Base-by-base conservation (phyloP, 2,888 invertebrate genomes). In the Euzetes globulus region DNA sequence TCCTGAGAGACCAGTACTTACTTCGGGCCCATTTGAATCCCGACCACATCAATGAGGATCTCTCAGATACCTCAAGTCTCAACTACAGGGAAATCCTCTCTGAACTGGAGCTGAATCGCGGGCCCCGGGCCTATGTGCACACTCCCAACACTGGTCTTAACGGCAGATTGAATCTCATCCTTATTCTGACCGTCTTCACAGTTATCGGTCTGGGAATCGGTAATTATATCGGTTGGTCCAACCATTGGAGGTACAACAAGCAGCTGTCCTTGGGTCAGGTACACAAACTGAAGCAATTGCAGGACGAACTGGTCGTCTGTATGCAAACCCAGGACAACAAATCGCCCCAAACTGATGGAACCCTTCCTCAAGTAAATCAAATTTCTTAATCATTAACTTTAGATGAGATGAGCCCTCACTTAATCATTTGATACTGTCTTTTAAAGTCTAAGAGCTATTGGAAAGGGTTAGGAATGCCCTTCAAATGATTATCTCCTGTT, bases 141-240 rank as follows among this genome's bases (percentile, higher is more conserved):
- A 77, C 72, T 6, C 78, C 77, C 2, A 78, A 78, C 74, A 65
- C 73, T 13, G 74, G 71, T 27, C 70, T 78, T 1, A 78, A 78
- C 71, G 52, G 75, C 22, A 74, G 71, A n/a, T 71, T 78, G 22
- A 78, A 76, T 71, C 60, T 78, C 13, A 45, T 78, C n/a, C 15
- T 78, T 41, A 75, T 72, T 9, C 52, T 78, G 0, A 55, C 75
- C 3, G 63, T 78, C 1, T 70, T 75, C n/a, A 45, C 77, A 22
- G 78, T 76, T 11, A 29, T 78, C 50, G 78, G 78, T 6, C 72
- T 78, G 7, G 78, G 77, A n/a, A 68, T 78, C 29, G 78, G 78
- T 9, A 75, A 78, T 65, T 78, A 77, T 41, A 60, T 78, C 52
- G 78, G 78, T 41, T 78, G 77, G 77, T 76, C 77, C 4, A 77